Percentiles rank a stretch among this genome's conserved stretches.
Evolutionary conservation across 2,888 invertebrate species (phyloP).

Genomic region (Prosopocoilus inquinatus): DNA sequence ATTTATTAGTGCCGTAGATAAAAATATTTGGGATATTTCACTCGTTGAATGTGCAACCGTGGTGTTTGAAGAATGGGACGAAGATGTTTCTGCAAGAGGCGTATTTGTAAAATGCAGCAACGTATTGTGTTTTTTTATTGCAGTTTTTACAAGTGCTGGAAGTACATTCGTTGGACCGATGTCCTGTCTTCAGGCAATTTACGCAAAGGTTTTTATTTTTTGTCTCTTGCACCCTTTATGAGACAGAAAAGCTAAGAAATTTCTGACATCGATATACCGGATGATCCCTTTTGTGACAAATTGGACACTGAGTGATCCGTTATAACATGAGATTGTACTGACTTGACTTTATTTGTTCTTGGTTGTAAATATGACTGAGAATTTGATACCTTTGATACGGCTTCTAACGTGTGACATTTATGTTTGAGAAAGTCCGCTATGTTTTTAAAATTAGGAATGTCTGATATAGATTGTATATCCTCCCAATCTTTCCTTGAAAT

Average conservation of each 20-base stretch:
- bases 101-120: constrained; percentile 11
- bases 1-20: not conserved
- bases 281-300: constrained; percentile 21
- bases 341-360: not conserved
- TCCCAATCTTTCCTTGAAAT: not conserved
- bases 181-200: constrained; percentile 27
- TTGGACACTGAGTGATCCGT: constrained; percentile 10
- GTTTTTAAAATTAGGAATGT: not conserved
- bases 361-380: too few species aligned
- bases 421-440: not conserved
- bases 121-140: too few species aligned
- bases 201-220: constrained; percentile 22
- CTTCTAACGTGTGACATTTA: constrained; percentile 3
- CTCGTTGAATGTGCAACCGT: not conserved
- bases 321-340: not conserved
- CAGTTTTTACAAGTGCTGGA: constrained; percentile 24
- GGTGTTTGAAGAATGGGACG: constrained; percentile 1
- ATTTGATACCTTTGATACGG: not conserved
- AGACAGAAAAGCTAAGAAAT: constrained; percentile 12
- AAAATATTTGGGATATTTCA: not conserved
- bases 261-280: constrained; percentile 19
- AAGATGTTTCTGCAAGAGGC: not conserved
- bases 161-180: constrained; percentile 20
- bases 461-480: not conserved
- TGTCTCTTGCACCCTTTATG: constrained; percentile 12